Evolutionary conservation across 2,888 invertebrate species (phyloP).

Genomic region (Eristalinus aeneus): DNA sequence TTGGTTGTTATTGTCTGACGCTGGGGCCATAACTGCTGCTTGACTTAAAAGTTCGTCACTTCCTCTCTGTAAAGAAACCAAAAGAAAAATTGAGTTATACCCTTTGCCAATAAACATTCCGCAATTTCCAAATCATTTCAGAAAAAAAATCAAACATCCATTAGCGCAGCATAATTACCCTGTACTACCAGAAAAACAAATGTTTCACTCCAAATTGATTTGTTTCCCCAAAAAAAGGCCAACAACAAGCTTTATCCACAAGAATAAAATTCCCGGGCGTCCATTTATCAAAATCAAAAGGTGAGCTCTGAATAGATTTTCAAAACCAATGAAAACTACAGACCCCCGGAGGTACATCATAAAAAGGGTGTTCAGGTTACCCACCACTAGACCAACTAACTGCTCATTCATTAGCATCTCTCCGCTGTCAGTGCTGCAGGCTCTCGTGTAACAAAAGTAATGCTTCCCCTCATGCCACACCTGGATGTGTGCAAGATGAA

Average conservation of each 20-base stretch:
- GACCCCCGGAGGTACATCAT: conserved; percentile 1
- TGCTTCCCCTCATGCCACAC: conserved; percentile 8
- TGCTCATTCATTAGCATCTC: conserved; percentile 65
- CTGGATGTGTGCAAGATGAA: conserved; percentile 3
- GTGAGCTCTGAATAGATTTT: conserved; percentile 55
- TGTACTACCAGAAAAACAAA: conserved; percentile 40
- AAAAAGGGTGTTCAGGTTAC: conserved; percentile 66
- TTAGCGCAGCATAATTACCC: conserved; percentile 59
- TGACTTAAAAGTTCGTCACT: conserved; percentile 98
- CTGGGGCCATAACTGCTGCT: conserved; percentile 96
- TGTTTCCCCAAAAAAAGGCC: not conserved
- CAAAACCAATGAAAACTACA: conserved; percentile 58
- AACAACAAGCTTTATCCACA: not conserved
- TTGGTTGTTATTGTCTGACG: conserved; percentile 97
- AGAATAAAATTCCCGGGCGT: conserved; percentile 13
- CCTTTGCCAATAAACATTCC: conserved; percentile 31
- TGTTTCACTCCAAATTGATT: conserved; percentile 20
- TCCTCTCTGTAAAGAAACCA: conserved; percentile 88
- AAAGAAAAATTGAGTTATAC: conserved; percentile 5
- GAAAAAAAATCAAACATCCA: conserved; percentile 15
- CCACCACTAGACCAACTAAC: conserved; percentile 62
- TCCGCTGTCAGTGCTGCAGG: conserved; percentile 12
- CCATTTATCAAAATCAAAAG: conserved; percentile 69
- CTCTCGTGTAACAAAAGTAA: conserved; percentile 57
- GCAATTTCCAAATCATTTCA: conserved; percentile 33